Evolutionary conservation across 2,113 vertebrate species (phyloP), one percentile per base, ranked within the genome.

Genomic region (Zosterops hypoxanthus): DNA sequence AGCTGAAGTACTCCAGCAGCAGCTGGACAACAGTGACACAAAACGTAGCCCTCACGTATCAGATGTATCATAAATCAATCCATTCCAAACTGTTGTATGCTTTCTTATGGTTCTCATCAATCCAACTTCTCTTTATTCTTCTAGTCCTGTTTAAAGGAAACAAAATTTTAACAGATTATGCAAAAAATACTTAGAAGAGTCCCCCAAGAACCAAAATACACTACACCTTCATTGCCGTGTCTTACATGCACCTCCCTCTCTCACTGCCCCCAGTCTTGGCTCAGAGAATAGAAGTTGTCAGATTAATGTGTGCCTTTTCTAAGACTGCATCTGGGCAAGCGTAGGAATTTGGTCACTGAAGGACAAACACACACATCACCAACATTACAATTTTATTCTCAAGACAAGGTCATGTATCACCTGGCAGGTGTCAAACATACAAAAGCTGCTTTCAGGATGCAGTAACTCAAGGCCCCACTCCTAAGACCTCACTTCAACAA

Each of bases 1-100:
- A 94, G 82, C 50, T 55, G 60, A 91, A 95, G 93, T 84, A 88
- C 92, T 97, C 68, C 59, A 78, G 61, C 85, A 95, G 86, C 64
- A 92, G 78, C 12, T 28, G 78, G 69, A 78, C 88, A 94, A 55
- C 9, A 61, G 66, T 4, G 2, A 49, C 64, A 75, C 53, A 6
- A 85, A 72, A 77, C 3, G 64, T 64, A 50, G 71, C 57, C 65
- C 50, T 96, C 88, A 95, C 85, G 94, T 96, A 92, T 85, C 97
- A 97, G 87, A 95, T 4, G 76, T 86, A 61, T 89, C 89, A 56
- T 53, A 78, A 79, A 91, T 83, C 76, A 75, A 83, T 94, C 92
- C 85, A 59, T 77, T 89, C 78, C 75, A 93, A 72, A 82, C 3
- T 24, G 68, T 19, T 79, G 42, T 12, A 75, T 17, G 57, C 31